Base-by-base conservation (phyloP, 2,797 vertebrate species). In the Sebastes baramenuke region DNA sequence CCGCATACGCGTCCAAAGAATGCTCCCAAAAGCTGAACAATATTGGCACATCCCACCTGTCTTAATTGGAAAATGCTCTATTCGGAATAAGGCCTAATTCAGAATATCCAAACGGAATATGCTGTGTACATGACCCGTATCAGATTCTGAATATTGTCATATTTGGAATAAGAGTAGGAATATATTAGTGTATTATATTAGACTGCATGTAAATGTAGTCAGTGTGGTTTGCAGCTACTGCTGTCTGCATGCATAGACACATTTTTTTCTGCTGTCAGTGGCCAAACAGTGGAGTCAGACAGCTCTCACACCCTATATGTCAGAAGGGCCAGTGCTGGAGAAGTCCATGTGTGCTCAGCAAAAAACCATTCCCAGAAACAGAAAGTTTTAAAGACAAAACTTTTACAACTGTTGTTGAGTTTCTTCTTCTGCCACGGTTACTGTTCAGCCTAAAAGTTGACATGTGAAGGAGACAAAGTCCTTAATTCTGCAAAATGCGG, bases 401-500 rank as follows among this genome's bases (percentile, higher is more conserved):
- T 7, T 25, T 4, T 20, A 3, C 38, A 1, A 16, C n/a, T 71
- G 54, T 22, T 12, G 7, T 36, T 38, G 8, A 46, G 27, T 27
- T 67, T 74, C 24, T 42, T 70, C 27, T 42, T 70, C 30, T 38
- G 38, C 74, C 34, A 9, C 1, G 3, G 30, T 72, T 36, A 6
- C 59, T 70, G 3, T 20, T 34, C 27, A 34, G 56, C 49, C 25
- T 22, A 8, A 32, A 16, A 36, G 34, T 12, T 62, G 36, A 79
- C 64, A 42, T 9, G 60, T n/a, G 61, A 81, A 61, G 32, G 56
- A 80, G 64, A 66, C 70, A 61, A 68, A 74, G 55, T 79, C 10
- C 2, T 76, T 86, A 75, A 83, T 78, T 83, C 77, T 81, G 72
- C 42, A 60, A 78, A 88, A 78, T 22, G 30, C 86, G 77, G 42